phyloP scores from a whole-genome alignment of 2,888 invertebrate genomes.

The Gonocerus acuteangulatus region DNA sequence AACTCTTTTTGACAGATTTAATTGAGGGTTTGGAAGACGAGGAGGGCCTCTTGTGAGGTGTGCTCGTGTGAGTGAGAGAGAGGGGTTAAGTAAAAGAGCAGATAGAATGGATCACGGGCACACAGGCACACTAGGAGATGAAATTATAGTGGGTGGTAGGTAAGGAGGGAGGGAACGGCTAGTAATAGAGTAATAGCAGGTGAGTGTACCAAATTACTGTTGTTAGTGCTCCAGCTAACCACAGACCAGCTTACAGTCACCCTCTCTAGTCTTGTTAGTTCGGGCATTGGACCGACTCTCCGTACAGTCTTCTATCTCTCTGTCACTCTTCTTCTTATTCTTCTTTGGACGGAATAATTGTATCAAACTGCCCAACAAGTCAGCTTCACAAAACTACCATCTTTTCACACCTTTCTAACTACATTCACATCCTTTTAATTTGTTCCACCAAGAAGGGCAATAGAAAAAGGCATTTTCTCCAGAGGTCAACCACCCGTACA shows the following conservation, averaged over 20 bases:
- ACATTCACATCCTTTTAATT: too few relatives aligned
- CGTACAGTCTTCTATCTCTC: neutral
- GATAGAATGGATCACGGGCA: neutral
- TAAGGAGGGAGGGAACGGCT: neutral
- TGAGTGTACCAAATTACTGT: constrained; percentile 31
- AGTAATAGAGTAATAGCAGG: constrained; percentile 4
- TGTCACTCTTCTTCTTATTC: too few relatives aligned
- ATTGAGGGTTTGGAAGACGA: constrained; percentile 26
- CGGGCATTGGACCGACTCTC: neutral
- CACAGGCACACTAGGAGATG: constrained; percentile 27
- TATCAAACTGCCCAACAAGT: too few relatives aligned
- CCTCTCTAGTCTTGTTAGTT: neutral
- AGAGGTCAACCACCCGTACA: too few relatives aligned
- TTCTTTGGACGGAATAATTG: too few relatives aligned
- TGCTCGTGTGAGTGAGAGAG: neutral
- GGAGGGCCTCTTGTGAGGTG: neutral
- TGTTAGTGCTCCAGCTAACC: constrained; percentile 29
- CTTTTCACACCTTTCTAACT: too few relatives aligned
- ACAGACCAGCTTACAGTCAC: constrained; percentile 13
- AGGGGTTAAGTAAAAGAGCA: constrained; percentile 30
- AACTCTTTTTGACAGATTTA: constrained; percentile 34
- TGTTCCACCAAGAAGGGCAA: too few relatives aligned
- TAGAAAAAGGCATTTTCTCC: too few relatives aligned
- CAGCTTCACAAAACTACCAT: too few relatives aligned
- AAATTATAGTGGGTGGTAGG: constrained; percentile 25